Base-by-base conservation (phyloP, 2,113 vertebrate genomes). In the Echinops telfairi region DNA sequence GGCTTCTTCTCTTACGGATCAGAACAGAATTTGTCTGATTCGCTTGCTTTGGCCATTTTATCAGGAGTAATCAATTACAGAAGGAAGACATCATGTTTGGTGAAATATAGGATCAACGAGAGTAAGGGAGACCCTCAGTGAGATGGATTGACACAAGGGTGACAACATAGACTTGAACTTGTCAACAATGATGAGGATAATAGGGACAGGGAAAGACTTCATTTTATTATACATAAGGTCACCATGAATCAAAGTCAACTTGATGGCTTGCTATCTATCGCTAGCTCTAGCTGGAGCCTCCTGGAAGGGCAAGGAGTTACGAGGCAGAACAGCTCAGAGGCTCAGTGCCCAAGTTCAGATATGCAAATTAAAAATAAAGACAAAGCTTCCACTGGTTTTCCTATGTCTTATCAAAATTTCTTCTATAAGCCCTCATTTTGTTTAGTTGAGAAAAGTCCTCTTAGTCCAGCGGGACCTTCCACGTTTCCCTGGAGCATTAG, bases 231-330 rank as follows among this genome's bases (percentile, higher is more conserved):
- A 19, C 70, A 19, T 73, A 2, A 73, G 70, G n/a, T 73, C n/a
- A 20, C 17, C 17, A 19, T 33, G 70, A 19, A 25, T 73, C 70
- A 33, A 36, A 20, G 70, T 36, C 70, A 73, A 7, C 70, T 36
- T 73, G n/a, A 20, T 36, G 17, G n/a, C 19, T 73, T 9, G 33
- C 29, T 73, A 16, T 73, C 70, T 73, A 19, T 36, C n/a, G 19
- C 31, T 16, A 2, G 1, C 19, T 19, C 60, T 22, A 3, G 2
- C 9, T 3, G 12, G 36, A 70, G 25, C 17, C 33, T 66, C 68
- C 6, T 33, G 15, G 22, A 14, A 0, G 12, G 29, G 12, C 4
- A 7, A 5, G 14, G 31, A 25, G 2, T 6, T 14, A 4, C 5
- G 14, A 64, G 38, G 19, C 0, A 47, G 62, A 36, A 5, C 8